Conservation (phyloP, 2,888 invertebrate genomes). For the Nephrotoma guestfalica region DNA sequence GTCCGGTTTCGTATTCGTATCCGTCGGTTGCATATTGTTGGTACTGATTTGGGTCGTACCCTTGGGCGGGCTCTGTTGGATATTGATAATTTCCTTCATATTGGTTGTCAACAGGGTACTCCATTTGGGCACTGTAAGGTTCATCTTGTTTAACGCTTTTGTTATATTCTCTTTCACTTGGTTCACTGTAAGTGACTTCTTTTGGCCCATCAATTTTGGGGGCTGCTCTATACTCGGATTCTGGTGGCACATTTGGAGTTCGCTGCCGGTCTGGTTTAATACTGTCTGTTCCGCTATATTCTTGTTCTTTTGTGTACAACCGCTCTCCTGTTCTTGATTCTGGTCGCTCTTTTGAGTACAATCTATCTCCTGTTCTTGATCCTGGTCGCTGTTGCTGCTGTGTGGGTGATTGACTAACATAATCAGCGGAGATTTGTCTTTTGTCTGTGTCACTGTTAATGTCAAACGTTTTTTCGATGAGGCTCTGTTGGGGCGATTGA, state of each 20-base stretch:
- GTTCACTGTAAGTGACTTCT: not conserved
- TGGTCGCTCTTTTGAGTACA: not conserved
- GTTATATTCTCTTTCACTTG: slow-evolving; percentile 5
- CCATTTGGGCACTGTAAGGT: not conserved
- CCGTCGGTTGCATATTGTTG: slow-evolving; percentile 4
- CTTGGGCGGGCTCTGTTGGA: slow-evolving; percentile 10
- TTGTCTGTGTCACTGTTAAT: not conserved
- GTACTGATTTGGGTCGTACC: slow-evolving; percentile 2
- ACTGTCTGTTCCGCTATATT: not conserved
- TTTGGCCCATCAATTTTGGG: not conserved
- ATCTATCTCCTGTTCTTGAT: slow-evolving; percentile 1
- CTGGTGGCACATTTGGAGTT: slow-evolving; percentile 4
- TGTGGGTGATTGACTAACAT: not conserved
- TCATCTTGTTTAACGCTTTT: not conserved
- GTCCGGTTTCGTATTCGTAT: not conserved
- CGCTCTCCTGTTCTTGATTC: slow-evolving; percentile 3
- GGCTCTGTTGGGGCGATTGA: not conserved
- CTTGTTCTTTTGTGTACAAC: not conserved
- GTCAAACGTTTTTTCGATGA: not conserved
- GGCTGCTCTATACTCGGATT: slow-evolving; percentile 8
- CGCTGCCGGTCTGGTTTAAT: not conserved
- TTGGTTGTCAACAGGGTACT: slow-evolving; percentile 9
- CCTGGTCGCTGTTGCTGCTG: slow-evolving; percentile 1
- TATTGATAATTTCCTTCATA: slow-evolving; percentile 12
- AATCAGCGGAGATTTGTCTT: not conserved